These are phyloP conservation scores for Cephalopachus bancanus DNA, from an alignment of 2,797 vertebrate genomes.

Conservation along the genomic window DNA sequence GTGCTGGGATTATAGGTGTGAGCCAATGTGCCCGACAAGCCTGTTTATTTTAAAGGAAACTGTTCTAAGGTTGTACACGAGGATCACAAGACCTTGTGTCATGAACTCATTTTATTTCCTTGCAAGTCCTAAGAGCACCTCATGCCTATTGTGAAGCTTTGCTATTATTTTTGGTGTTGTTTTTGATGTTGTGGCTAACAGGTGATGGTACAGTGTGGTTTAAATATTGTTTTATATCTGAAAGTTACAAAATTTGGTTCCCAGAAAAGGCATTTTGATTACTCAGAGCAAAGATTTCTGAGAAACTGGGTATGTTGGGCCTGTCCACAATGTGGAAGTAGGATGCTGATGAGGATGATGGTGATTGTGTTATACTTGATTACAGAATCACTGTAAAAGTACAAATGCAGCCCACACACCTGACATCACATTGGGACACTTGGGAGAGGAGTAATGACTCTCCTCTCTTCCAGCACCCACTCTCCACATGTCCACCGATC, in stretches of 20 bases:
- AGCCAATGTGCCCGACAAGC: too few species aligned
- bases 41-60: too few species aligned
- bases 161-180: slow-evolving; percentile 7
- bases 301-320: neutral
- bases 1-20: too few species aligned
- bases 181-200: slow-evolving; percentile 23
- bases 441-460: rapidly evolving
- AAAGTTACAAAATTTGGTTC: slow-evolving; percentile 22
- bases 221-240: slow-evolving; percentile 40
- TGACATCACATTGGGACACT: neutral
- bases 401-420: neutral
- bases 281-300: neutral
- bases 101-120: neutral
- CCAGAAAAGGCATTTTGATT: slow-evolving; percentile 1
- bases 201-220: neutral
- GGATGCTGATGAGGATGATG: too few species aligned
- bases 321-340: too few species aligned
- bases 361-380: neutral
- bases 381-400: neutral
- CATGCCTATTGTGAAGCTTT: neutral
- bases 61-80: too few species aligned
- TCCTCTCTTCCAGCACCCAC: too few species aligned
- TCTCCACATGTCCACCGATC: rapidly evolving
- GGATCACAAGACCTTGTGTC: neutral
- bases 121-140: neutral